A percentile compares a stretch with the other conserved stretches of the same genome.
These are phyloP conservation scores for Brevimyrus niger DNA, from an alignment of 2,113 vertebrate species.

Conservation along the genomic window DNA sequence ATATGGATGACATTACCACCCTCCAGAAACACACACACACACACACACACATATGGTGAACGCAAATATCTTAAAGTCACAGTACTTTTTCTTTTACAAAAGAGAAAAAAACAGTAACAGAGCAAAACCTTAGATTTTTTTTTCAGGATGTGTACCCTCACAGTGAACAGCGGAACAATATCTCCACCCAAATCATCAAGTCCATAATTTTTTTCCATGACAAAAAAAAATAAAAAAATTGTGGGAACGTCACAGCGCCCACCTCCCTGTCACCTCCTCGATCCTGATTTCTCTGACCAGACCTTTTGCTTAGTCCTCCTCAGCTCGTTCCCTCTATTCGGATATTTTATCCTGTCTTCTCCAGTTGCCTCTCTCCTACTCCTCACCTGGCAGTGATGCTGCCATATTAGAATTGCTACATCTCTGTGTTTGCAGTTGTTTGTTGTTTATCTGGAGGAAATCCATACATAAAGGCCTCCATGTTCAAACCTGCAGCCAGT, in stretches of 20 bases:
- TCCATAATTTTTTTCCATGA: too few relatives aligned
- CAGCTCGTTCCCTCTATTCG: neutral
- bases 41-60: neutral
- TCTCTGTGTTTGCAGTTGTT: neutral
- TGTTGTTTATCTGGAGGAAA: neutral
- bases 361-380: neutral
- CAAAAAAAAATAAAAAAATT: neutral
- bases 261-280: neutral
- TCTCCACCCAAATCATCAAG: neutral
- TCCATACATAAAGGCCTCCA: neutral
- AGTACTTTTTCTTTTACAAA: neutral
- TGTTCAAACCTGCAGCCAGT: neutral
- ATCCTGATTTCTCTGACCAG: neutral
- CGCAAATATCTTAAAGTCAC: neutral
- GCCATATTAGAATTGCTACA: neutral
- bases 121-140: neutral
- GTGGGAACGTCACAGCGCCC: neutral
- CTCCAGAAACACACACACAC: too few relatives aligned
- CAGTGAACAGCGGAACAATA: neutral
- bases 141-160: neutral
- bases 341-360: neutral
- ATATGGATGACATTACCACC: neutral
- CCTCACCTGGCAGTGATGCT: neutral
- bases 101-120: neutral
- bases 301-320: neutral